phyloP scores from a whole-genome alignment of 2,888 invertebrate species.

The Loripinus fragilis region DNA sequence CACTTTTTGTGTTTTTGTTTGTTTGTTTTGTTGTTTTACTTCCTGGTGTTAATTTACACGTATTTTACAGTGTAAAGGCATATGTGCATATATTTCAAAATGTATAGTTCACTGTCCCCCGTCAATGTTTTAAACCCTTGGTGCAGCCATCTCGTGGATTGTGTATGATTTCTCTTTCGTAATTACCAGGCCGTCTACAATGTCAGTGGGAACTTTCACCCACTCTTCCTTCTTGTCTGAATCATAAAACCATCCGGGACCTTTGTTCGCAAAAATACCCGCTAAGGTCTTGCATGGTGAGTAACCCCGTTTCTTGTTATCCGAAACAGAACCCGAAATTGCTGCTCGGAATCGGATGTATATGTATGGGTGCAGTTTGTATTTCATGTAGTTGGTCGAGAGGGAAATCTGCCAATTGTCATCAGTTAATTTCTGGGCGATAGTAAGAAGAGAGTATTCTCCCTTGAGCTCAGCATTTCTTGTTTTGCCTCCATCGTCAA shows the following conservation, averaged over 20 bases:
- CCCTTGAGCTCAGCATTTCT: not conserved
- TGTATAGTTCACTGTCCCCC: too few relatives aligned
- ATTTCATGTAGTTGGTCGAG: not conserved
- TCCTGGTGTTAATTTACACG: too few relatives aligned
- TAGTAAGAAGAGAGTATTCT: not conserved
- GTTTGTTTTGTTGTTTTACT: too few relatives aligned
- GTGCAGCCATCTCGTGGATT: too few relatives aligned
- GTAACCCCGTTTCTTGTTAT: not conserved
- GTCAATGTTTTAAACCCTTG: too few relatives aligned
- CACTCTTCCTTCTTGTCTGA: not conserved
- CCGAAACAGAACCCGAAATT: not conserved
- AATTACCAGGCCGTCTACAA: not conserved
- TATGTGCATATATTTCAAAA: too few relatives aligned
- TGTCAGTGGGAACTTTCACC: not conserved
- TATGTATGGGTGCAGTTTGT: not conserved
- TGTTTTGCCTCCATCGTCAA: slow-evolving; percentile 2
- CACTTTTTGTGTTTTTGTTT: too few relatives aligned
- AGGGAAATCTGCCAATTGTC: not conserved
- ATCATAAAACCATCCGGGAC: not conserved
- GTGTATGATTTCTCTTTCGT: not conserved
- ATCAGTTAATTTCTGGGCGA: not conserved
- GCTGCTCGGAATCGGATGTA: not conserved
- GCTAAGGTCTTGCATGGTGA: not conserved
- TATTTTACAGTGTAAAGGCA: too few relatives aligned
- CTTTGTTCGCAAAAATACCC: not conserved